Percentiles rank a stretch among this genome's conserved stretches.
Evolutionary conservation across 2,888 invertebrate genomes (phyloP).

Genomic region (Hipparchia semele): DNA sequence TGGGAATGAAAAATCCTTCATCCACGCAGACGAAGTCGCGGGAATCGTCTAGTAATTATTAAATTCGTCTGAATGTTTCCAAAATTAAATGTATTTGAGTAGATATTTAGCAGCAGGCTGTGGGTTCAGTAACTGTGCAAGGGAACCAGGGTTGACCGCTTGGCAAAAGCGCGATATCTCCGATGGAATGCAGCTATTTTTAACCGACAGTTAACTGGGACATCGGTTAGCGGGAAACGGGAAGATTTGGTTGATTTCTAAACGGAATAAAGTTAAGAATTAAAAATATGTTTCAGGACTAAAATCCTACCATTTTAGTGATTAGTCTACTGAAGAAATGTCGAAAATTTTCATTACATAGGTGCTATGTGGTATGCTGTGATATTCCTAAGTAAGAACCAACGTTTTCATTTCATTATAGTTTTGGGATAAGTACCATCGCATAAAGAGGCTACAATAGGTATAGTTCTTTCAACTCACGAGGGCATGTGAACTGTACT

Average conservation of each 20-base stretch:
- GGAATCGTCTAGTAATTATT: background rate
- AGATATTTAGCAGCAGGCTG: background rate
- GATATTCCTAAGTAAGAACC: too few species aligned
- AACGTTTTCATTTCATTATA: too few species aligned
- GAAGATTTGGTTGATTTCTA: constrained; percentile 38
- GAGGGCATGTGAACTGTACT: too few species aligned
- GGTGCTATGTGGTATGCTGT: too few species aligned
- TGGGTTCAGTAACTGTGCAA: constrained; percentile 38
- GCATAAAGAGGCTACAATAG: too few species aligned
- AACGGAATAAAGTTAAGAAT: background rate
- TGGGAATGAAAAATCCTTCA: too few species aligned
- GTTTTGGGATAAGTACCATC: too few species aligned
- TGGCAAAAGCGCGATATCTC: constrained; percentile 50
- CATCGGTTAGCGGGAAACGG: constrained; percentile 51
- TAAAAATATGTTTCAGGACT: background rate
- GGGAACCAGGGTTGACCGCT: constrained; percentile 50
- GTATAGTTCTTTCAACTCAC: too few species aligned
- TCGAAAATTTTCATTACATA: too few species aligned
- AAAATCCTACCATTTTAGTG: background rate
- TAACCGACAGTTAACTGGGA: constrained; percentile 71
- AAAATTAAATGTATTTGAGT: too few species aligned
- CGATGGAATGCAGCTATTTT: constrained; percentile 64
- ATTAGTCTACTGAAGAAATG: background rate
- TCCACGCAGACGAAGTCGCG: too few species aligned
- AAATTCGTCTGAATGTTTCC: too few species aligned